Base-by-base conservation (phyloP, 2,113 vertebrate species). In the Myotis yumanensis region DNA sequence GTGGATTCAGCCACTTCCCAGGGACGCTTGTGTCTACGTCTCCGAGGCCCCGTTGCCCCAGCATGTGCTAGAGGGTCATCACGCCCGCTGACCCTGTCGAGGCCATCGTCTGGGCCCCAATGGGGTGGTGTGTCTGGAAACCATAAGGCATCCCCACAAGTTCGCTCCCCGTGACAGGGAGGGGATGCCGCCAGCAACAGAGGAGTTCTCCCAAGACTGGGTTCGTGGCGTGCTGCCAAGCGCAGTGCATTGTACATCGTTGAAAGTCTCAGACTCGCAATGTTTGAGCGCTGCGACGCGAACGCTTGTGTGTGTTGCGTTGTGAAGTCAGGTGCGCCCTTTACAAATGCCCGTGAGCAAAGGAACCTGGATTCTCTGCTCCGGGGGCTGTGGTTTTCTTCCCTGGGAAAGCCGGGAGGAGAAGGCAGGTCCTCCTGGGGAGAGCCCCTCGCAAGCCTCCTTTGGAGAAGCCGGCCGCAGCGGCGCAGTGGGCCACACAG, bases 41-140 rank as follows among this genome's bases (percentile, higher is more conserved):
- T n/a, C 59, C 7, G 16, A 88, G 77, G 35, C 43, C 80, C 37
- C 0, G 7, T 22, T 64, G 68, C 64, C 25, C 37, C 20, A 37
- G 51, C 46, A 2, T 54, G n/a, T 18, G 28, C 37, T 5, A 23
- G 23, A 23, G 30, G 22, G 43, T 71, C 40, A 14, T 89, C 30
- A 48, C 0, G 46, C 66, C 35, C 0, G 2, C 16, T n/a, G 40
- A 48, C 22, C 48, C 62, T 25, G 3, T 10, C 0, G 0, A 62
- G 10, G 20, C 46, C 35, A 5, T 28, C 4, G 7, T 28, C 48
- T 1, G 7, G 52, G 40, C 30, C 25, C 7, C 0, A 1, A 2
- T 0, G 8, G 40, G 3, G 3, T 7, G 20, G 46, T 5, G 16
- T 2, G 0, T 76, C 32, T 17, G 62, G 71, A 76, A 43, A n/a